Evolutionary conservation across 2,113 vertebrate genomes (phyloP), one percentile per base, ranked within the genome.

Genomic region (Panthera leo): DNA sequence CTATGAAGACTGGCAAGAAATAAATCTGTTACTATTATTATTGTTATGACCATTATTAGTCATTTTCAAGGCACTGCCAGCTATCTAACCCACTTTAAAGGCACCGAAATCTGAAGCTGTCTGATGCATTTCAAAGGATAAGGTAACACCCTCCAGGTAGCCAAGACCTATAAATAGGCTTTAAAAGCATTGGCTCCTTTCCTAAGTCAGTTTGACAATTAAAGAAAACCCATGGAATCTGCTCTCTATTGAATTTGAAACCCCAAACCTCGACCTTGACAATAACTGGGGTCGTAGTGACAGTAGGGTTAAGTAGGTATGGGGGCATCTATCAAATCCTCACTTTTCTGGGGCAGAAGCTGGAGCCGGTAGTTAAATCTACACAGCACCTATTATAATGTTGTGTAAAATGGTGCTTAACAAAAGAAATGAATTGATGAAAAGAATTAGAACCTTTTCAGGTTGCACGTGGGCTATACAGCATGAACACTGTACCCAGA

Each of bases 101-200:
- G 83, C 87, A 78, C 9, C 96, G 98, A 97, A 98, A 99, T 89
- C 42, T 0, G 97, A 99, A 96, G 91, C 99, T 39, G 4, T 23
- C 45, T 1, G 89, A 93, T 90, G 95, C 75, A 80, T 92, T 48
- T 58, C 95, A 23, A 70, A 98, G 98, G 98, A 83, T 98, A 97
- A 96, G 31, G 84, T 98, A 97, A 98, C 97, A 75, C 31, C 63
- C 95, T 34, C 95, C 34, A 97, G 97, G 85, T 68, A 63, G 89
- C 88, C 97, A 97, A 71, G 93, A 75, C 86, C 98, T 98, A 99
- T 98, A 98, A 99, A 99, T 98, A 99, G 0, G 89, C 96, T 83
- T 75, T 65, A 36, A 95, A 67, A 97, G 82, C 70, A 83, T 34
- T 10, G 83, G 95, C 91, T 97, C 97, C 97, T 96, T 87, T 93